Percentiles rank a stretch among this genome's conserved stretches.
phyloP scores from a whole-genome alignment of 2,113 vertebrate genomes.

The Clarias magur region DNA sequence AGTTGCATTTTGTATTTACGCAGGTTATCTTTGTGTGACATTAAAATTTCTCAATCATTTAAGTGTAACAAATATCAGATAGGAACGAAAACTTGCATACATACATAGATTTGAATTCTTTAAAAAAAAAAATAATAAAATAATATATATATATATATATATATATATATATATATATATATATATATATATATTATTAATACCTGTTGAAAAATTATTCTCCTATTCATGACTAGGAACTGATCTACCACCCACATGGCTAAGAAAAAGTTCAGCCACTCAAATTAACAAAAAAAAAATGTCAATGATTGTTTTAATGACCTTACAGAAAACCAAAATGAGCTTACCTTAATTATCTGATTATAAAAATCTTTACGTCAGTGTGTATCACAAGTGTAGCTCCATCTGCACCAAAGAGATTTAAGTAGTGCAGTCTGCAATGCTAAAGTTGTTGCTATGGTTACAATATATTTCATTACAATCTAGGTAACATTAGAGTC shows the following conservation, averaged over 20 bases:
- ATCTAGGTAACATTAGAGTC: constrained; percentile 3
- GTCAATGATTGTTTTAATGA: not conserved
- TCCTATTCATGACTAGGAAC: not conserved
- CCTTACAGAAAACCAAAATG: not conserved
- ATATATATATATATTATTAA: too few relatives aligned
- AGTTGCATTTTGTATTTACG: too few relatives aligned
- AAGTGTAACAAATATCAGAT: too few relatives aligned
- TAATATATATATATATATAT: too few relatives aligned
- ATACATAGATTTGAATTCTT: too few relatives aligned
- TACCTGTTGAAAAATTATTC: not conserved
- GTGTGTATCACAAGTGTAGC: not conserved
- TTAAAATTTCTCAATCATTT: too few relatives aligned
- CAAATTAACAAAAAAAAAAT: not conserved
- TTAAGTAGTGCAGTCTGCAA: constrained; percentile 8
- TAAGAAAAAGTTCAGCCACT: not conserved
- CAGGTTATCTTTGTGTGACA: too few relatives aligned
- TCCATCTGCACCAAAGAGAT: not conserved
- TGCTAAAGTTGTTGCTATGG: constrained; percentile 30
- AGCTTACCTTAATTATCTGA: not conserved
- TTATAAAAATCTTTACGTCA: not conserved
- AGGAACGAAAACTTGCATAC: too few relatives aligned
- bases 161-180: too few relatives aligned
- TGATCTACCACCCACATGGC: not conserved
- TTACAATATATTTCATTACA: constrained; percentile 28
- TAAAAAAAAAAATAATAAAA: too few relatives aligned